phyloP scores from a whole-genome alignment of 2,113 vertebrate species.

The Nycticebus coucang region DNA sequence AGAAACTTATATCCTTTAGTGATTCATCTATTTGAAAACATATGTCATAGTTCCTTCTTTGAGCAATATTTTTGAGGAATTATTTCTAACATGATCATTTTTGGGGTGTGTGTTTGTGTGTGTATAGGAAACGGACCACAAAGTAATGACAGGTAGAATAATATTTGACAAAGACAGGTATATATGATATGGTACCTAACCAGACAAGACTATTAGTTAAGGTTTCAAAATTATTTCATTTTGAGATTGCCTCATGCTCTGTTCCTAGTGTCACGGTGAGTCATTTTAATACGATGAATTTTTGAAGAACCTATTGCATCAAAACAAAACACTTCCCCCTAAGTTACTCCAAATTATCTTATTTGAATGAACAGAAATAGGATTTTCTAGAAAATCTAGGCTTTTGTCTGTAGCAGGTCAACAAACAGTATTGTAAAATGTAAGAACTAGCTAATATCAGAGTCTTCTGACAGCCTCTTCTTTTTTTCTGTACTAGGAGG shows the following conservation, averaged over 20 bases:
- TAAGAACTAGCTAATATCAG: not conserved
- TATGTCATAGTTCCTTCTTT: not conserved
- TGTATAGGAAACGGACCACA: not conserved
- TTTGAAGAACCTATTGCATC: not conserved
- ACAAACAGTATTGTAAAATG: not conserved
- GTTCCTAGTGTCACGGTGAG: not conserved
- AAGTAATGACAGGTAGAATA: not conserved
- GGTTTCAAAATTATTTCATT: conserved; percentile 27
- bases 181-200: not conserved
- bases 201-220: not conserved
- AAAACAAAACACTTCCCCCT: not conserved
- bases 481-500: not conserved
- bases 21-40: not conserved
- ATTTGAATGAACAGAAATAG: not conserved
- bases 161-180: not conserved
- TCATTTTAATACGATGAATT: not conserved
- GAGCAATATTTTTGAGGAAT: not conserved
- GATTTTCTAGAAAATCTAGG: not conserved
- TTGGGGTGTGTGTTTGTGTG: not conserved
- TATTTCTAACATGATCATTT: not conserved
- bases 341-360: not conserved
- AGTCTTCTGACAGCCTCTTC: not conserved
- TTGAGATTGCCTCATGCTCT: not conserved
- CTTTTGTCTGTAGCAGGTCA: not conserved
- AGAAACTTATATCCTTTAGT: not conserved